phyloP scores from a whole-genome alignment of 2,888 invertebrate genomes.

The Mythimna pallens region DNA sequence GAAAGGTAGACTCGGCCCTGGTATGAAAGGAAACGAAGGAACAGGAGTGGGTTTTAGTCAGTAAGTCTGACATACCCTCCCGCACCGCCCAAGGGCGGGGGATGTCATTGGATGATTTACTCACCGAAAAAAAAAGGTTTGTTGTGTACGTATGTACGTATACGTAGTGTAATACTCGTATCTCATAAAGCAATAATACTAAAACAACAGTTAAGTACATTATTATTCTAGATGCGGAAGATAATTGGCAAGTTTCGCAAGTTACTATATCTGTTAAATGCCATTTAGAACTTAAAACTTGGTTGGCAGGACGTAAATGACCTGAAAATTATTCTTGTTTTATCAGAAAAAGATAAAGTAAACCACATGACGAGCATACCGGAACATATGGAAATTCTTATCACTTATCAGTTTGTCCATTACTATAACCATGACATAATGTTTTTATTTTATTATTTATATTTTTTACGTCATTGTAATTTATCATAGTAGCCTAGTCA shows the following conservation, averaged over 20 bases:
- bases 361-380: conserved; percentile 37
- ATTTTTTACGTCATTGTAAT: conserved; percentile 9
- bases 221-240: too few relatives aligned
- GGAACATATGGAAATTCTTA: conserved; percentile 35
- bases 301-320: neutral
- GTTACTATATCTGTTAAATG: neutral
- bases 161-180: too few relatives aligned
- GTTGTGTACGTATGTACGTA: too few relatives aligned
- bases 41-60: too few relatives aligned
- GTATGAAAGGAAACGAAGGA: too few relatives aligned
- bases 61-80: too few relatives aligned
- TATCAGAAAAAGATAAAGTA: conserved; percentile 21
- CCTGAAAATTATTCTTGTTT: neutral
- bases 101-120: too few relatives aligned
- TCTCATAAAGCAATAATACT: too few relatives aligned
- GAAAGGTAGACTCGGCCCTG: too few relatives aligned
- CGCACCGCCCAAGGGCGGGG: too few relatives aligned
- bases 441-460: conserved; percentile 3
- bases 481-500: conserved; percentile 11
- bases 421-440: conserved; percentile 13
- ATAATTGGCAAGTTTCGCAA: neutral
- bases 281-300: conserved; percentile 1
- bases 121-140: too few relatives aligned
- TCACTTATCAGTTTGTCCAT: conserved; percentile 13
- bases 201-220: too few relatives aligned